Base-by-base conservation (phyloP, 2,113 vertebrate species). In the Platysteira castanea region DNA sequence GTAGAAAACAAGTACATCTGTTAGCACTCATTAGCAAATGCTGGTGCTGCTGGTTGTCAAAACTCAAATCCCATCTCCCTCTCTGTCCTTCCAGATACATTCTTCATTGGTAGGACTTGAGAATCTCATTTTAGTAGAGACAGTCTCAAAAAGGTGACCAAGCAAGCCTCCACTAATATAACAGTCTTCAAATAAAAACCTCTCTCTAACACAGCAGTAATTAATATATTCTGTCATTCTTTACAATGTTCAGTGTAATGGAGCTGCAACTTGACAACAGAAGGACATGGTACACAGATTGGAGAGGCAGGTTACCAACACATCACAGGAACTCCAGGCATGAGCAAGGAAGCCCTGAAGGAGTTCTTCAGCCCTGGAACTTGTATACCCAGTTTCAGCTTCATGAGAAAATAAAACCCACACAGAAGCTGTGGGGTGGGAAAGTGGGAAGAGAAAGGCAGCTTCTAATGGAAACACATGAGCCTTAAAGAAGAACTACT, bases 321-420 rank as follows among this genome's bases (percentile, higher is more conserved):
- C 33, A 11, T 17, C 28, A 54, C 54, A 49, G 20, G 26, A 78
- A 91, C 49, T 91, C 26, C 73, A 92, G 84, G 65, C 59, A 65
- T 8, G 3, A 91, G 60, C 47, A 94, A 89, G 74, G 46, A 87
- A 84, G 69, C 44, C 60, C 56, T 64, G 57, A 81, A 95, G 70
- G 44, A 90, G 31, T 24, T 89, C 52, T 50, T 75, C 73, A 93
- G 2, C 20, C 20, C 44, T 46, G 20, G n/a, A 89, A 90, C 61
- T 89, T 46, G 73, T 42, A 81, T 0, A 0, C 37, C 74, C 60
- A 84, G 83, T 89, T 93, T 92, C 84, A 90, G 27, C 67, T 83
- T 79, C 83, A 61, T 35, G 54, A 91, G 74, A 91, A 95, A 94
- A 64, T 33, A 70, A 95, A 95, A 89, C 61, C 37, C 33, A 84